phyloP scores from a whole-genome alignment of 2,797 vertebrate genomes.

The Peromyscus aztecus region DNA sequence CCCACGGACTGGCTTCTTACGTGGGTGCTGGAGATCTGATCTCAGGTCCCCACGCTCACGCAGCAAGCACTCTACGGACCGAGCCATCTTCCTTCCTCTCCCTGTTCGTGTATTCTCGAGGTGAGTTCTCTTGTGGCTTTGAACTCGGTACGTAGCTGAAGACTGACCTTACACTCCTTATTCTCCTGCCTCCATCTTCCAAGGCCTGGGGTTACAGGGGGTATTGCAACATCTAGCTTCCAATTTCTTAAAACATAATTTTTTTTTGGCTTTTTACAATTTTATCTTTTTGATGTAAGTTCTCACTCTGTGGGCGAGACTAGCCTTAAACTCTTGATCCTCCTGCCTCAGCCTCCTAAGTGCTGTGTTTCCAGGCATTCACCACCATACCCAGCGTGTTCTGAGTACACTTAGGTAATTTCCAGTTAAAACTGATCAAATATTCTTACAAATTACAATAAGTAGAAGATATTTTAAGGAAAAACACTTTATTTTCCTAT shows the following conservation, averaged over 20 bases:
- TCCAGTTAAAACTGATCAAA: background rate
- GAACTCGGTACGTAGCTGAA: background rate
- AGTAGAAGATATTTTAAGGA: constrained; percentile 21
- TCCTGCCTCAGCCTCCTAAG: background rate
- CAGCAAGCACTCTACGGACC: background rate
- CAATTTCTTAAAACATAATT: background rate
- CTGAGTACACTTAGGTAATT: constrained; percentile 14
- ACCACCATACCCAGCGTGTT: background rate
- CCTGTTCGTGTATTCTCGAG: background rate
- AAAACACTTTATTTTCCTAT: constrained; percentile 37
- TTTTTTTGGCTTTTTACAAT: background rate
- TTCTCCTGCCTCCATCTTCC: background rate
- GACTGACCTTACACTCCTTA: background rate
- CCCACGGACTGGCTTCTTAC: too few species aligned
- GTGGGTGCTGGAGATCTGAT: background rate
- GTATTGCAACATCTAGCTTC: background rate
- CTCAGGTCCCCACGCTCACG: background rate
- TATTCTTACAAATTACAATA: constrained; percentile 30
- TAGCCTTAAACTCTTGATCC: too few species aligned
- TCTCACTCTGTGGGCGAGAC: background rate
- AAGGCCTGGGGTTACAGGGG: background rate
- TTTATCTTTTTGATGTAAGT: background rate
- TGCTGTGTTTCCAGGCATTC: background rate
- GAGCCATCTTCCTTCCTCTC: background rate
- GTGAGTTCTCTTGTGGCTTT: background rate